These are phyloP conservation scores for Eupithecia subfuscata DNA, from an alignment of 2,888 invertebrate species.

Conservation along the genomic window DNA sequence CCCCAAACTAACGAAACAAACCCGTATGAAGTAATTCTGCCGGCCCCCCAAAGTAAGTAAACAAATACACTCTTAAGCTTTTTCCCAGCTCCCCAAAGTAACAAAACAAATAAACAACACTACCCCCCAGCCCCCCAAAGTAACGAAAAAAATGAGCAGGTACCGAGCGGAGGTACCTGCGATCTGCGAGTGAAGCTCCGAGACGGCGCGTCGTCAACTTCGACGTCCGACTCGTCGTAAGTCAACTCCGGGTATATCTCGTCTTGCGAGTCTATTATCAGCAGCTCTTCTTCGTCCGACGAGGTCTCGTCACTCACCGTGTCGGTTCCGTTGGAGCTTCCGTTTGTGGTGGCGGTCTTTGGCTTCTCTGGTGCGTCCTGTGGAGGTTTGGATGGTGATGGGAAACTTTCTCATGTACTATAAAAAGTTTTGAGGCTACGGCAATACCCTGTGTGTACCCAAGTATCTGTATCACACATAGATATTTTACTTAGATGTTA, in stretches of 20 bases:
- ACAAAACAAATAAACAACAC: neutral
- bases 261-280: constrained; percentile 65
- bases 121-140: neutral
- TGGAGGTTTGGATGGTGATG: constrained; percentile 36
- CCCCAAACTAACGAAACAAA: neutral
- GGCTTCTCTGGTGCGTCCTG: constrained; percentile 62
- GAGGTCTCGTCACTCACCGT: constrained; percentile 49
- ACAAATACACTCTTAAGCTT: neutral
- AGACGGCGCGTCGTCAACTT: constrained; percentile 65
- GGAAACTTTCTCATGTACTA: constrained; percentile 1
- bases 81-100: no score
- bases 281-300: constrained; percentile 59
- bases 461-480: neutral
- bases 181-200: constrained; percentile 74
- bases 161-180: constrained; percentile 66
- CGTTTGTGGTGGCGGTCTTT: constrained; percentile 63
- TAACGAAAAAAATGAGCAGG: constrained; percentile 41
- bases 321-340: constrained; percentile 59
- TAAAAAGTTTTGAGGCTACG: neutral
- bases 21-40: neutral
- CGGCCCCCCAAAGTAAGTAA: neutral
- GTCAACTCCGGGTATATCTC: constrained; percentile 79
- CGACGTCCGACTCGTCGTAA: constrained; percentile 76
- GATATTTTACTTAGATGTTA: no score
- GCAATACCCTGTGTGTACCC: neutral